phyloP scores from a whole-genome alignment of 2,888 invertebrate species.

The Drosophila setosimentum region DNA sequence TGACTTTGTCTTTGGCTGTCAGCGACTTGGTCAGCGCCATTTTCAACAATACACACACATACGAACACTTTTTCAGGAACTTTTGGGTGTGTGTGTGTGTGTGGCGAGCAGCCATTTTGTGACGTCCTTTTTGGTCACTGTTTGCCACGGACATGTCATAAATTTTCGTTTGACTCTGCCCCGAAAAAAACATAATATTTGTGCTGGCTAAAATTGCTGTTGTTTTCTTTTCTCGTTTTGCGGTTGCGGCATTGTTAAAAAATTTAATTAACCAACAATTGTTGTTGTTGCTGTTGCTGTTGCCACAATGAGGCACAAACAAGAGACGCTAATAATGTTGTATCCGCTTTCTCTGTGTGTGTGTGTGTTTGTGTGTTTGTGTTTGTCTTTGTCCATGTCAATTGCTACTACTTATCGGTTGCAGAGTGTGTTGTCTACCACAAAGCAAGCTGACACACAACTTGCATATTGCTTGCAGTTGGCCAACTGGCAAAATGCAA shows the following conservation, averaged over 20 bases:
- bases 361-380: not conserved
- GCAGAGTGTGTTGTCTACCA: conserved; percentile 10
- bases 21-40: conserved; percentile 63
- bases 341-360: conserved; percentile 32
- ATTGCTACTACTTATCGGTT: conserved; percentile 20
- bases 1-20: conserved; percentile 53
- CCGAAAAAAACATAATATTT: conserved; percentile 48
- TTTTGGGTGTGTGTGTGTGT: not conserved
- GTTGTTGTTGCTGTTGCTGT: conserved; percentile 16
- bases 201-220: conserved; percentile 29
- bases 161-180: conserved; percentile 62
- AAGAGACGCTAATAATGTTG: conserved; percentile 50
- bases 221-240: conserved; percentile 26
- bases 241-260: conserved; percentile 53
- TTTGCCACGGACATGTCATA: conserved; percentile 65
- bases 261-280: conserved; percentile 72
- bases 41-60: conserved; percentile 53
- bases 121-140: conserved; percentile 15
- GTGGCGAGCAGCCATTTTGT: conserved; percentile 32
- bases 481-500: conserved; percentile 34
- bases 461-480: conserved; percentile 38
- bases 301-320: conserved; percentile 31
- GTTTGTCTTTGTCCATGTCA: conserved; percentile 40
- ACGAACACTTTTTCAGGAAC: not conserved
- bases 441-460: conserved; percentile 48